These are phyloP conservation scores for Drosophila subquinaria DNA, from an alignment of 2,888 invertebrate genomes.

Conservation along the genomic window DNA sequence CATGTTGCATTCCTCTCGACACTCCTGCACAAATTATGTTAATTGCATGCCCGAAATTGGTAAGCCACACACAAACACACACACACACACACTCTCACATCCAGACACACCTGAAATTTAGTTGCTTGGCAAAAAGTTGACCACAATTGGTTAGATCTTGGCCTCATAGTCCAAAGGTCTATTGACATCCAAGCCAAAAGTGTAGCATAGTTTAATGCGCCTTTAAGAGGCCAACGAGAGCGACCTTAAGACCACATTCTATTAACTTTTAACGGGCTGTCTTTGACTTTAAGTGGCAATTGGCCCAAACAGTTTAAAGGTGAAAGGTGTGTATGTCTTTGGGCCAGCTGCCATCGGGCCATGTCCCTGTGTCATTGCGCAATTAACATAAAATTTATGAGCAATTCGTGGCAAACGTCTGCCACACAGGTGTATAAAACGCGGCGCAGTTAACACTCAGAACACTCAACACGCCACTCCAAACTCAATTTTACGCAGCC, in stretches of 20 bases:
- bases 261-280: constrained; percentile 37
- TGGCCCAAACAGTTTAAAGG: constrained; percentile 31
- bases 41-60: constrained; percentile 42
- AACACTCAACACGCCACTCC: constrained; percentile 15
- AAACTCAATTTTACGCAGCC: constrained; percentile 49
- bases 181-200: neutral
- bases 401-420: constrained; percentile 58
- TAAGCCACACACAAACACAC: constrained; percentile 23
- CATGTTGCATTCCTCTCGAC: constrained; percentile 14
- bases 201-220: constrained; percentile 39
- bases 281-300: constrained; percentile 42
- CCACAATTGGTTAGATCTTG: constrained; percentile 7
- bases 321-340: constrained; percentile 15
- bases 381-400: constrained; percentile 76
- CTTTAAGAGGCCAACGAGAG: neutral
- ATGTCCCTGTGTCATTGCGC: constrained; percentile 38
- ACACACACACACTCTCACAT: neutral
- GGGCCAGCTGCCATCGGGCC: constrained; percentile 39
- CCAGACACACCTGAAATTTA: constrained; percentile 15
- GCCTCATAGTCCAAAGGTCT: neutral
- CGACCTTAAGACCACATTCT: neutral
- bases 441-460: constrained; percentile 22
- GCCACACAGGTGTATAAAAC: constrained; percentile 47
- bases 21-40: constrained; percentile 45
- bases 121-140: constrained; percentile 33